Evolutionary conservation across 1,140 invertebrate species (phyloP), one percentile per base, ranked within the genome.

Genomic region (Sipha flava): DNA sequence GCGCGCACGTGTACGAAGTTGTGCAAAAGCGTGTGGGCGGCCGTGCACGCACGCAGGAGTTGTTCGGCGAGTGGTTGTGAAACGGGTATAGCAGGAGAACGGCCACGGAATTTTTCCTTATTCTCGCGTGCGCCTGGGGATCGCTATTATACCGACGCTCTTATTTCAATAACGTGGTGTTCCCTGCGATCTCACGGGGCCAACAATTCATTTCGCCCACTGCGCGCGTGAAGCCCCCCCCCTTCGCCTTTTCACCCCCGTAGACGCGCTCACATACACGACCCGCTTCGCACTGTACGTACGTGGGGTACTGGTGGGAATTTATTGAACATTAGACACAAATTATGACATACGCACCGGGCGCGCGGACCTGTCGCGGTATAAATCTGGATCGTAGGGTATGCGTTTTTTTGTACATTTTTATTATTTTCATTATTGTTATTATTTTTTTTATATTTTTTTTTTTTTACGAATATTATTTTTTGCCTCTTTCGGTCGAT

Each of bases 321-420:
- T 77, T 77, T 77, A 77, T 77, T 40, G 73, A 59, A 77, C 73
- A 59, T 77, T 54, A 77, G 70, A 75, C 52, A 59, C 73, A 59
- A 77, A 77, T 77, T 57, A 77, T 77, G 47, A 57, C 34, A 23
- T 66, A 66, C 64, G 18, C 64, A 66, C 64, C 52, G 52, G 47
- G 31, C 34, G 6, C 12, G 52, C 31, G 59, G 21, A 57, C 21
- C 73, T 40, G 72, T 59, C 49, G 52, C 14, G 31, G 52, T 43
- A 57, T 77, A 77, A 77, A 77, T 57, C 73, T 40, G 31, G 73
- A 77, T 57, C 72, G 21, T 68, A 66, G n/a, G 34, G 62, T 66
- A 14, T 23, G 16, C 31, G 29, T 68, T 68, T 68, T 64, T 34
- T 31, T 31, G 2, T 26, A 2, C 26, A 7, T 57, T 26, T 26